Percentiles rank a stretch among this genome's conserved stretches.
Conservation (phyloP, 37 sponge, comb jelly and placozoan genomes). For the Aplysina aerophoba region DNA sequence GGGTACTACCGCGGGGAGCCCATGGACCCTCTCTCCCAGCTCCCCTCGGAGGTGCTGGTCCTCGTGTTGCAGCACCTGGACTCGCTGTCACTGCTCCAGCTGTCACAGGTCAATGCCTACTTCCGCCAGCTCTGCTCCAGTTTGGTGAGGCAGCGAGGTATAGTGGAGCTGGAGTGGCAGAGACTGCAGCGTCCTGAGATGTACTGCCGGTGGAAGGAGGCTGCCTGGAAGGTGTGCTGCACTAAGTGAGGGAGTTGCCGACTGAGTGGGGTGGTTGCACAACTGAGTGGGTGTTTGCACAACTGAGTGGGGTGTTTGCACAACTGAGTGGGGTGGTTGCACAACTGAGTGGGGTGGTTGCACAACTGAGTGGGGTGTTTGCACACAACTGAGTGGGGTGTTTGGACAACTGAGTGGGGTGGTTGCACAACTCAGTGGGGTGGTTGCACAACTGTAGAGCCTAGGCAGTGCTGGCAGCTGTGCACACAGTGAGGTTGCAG, state of each 20-base stretch:
- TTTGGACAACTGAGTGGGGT: no score
- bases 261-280: no score
- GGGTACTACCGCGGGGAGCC: conserved; percentile 55
- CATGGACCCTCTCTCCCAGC: conserved; percentile 60
- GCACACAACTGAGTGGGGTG: no score
- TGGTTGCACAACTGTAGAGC: conserved; percentile 54
- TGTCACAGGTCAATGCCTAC: conserved; percentile 65
- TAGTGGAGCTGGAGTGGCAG: conserved; percentile 47
- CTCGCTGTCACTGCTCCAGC: conserved; percentile 58
- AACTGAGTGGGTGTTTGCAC: neutral
- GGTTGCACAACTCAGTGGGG: no score
- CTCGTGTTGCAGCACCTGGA: conserved; percentile 37
- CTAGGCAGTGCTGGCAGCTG: conserved; percentile 24
- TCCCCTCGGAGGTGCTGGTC: conserved; percentile 52
- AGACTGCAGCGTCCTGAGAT: neutral
- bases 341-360: no score
- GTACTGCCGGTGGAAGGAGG: conserved; percentile 11
- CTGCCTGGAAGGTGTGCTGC: neutral
- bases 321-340: no score
- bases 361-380: no score
- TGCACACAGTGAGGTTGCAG: neutral
- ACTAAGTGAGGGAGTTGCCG: neutral
- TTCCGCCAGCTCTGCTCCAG: conserved; percentile 50
- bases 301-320: neutral
- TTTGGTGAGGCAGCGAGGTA: conserved; percentile 44